Conservation (phyloP, 2,888 invertebrate species). For the Caenorhabditis sp. region DNA sequence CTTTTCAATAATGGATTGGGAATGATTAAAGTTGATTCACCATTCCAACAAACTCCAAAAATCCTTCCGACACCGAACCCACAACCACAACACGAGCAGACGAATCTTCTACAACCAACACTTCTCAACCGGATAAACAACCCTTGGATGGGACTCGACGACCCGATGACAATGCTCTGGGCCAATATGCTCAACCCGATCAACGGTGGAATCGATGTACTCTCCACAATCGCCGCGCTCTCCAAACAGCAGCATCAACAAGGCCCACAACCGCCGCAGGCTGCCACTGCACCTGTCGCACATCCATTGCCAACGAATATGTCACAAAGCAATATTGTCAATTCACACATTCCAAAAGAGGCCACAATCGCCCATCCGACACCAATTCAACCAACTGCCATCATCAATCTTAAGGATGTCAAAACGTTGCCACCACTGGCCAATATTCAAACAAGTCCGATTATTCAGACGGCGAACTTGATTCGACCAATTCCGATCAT, state of each 20-base stretch:
- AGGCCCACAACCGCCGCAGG: constrained; percentile 14
- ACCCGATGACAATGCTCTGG: constrained; percentile 49
- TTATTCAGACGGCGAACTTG: constrained; percentile 34
- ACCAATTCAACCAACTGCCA: constrained; percentile 8
- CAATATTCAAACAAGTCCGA: constrained; percentile 37
- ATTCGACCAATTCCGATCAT: constrained; percentile 30
- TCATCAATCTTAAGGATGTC: constrained; percentile 29
- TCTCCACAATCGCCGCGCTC: constrained; percentile 45
- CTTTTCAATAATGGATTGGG: constrained; percentile 45
- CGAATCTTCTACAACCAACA: constrained; percentile 42
- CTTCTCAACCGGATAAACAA: constrained; percentile 37
- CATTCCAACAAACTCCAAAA: constrained; percentile 40
- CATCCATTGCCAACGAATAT: constrained; percentile 18
- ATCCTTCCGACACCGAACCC: constrained; percentile 30
- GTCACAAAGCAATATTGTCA: constrained; percentile 22
- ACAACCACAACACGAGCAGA: constrained; percentile 26
- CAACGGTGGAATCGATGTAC: constrained; percentile 45
- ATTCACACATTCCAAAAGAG: constrained; percentile 38
- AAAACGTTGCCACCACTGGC: constrained; percentile 33
- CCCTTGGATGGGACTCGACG: constrained; percentile 39
- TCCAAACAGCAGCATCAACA: constrained; percentile 20
- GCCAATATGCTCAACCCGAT: constrained; percentile 47
- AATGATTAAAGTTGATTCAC: constrained; percentile 50
- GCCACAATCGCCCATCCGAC: constrained; percentile 22
- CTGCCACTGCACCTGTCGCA: constrained; percentile 19